A percentile compares a stretch with the other conserved stretches of the same genome.
These are phyloP conservation scores for Poecilia velifera DNA, from an alignment of 2,797 vertebrate genomes.

Conservation along the genomic window DNA sequence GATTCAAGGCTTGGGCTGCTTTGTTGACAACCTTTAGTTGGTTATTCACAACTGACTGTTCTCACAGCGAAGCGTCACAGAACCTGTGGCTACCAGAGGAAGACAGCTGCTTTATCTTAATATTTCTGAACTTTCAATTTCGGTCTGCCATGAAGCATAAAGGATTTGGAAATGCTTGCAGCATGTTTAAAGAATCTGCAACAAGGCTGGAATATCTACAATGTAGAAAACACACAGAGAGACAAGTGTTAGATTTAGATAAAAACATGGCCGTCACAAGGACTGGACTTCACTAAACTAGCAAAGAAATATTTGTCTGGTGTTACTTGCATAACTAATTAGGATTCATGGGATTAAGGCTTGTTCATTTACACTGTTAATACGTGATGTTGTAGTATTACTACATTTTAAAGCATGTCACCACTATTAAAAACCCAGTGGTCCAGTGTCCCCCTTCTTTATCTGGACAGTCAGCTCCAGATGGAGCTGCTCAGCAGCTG, in stretches of 20 bases:
- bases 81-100: conserved; percentile 3
- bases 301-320: not conserved
- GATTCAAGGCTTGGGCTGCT: not conserved
- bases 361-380: not conserved
- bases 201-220: not conserved
- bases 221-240: not conserved
- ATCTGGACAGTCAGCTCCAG: not conserved
- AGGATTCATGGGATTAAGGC: not conserved
- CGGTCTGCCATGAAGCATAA: not conserved
- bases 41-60: not conserved
- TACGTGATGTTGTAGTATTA: not conserved
- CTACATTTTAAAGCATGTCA: not conserved
- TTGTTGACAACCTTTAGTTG: not conserved
- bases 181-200: not conserved
- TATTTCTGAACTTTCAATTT: not conserved
- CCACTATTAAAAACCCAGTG: not conserved
- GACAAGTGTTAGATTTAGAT: not conserved
- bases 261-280: not conserved
- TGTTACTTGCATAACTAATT: not conserved
- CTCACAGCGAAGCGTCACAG: not conserved
- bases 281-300: not conserved
- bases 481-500: not conserved
- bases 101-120: not conserved
- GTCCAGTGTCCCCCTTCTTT: not conserved
- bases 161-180: not conserved